Base-by-base conservation (phyloP, 2,888 invertebrate genomes). In the Calliopum simillimum region DNA sequence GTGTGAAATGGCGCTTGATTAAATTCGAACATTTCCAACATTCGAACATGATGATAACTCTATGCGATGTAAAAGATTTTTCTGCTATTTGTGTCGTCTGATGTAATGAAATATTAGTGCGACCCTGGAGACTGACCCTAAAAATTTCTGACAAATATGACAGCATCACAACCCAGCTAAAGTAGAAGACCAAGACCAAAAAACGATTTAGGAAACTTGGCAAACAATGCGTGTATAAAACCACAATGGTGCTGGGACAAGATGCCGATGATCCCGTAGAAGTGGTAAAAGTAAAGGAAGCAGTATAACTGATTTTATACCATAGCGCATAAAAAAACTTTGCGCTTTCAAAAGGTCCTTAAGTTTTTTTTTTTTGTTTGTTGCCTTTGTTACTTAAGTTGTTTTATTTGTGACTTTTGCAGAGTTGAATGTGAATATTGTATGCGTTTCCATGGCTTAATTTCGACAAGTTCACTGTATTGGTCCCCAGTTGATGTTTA, bases 61-160 rank as follows among this genome's bases (percentile, higher is more conserved):
- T 33, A 33, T 3, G 33, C 33, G 33, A 33, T 23, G 23, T 21
- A 5, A 16, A 55, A 41, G 16, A 25, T 43, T 43, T n/a, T 59
- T 5, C 43, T 44, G 23, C 49, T 25, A 16, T 16, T 51, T 53
- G 66, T 49, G 16, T 21, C 25, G 46, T 64, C 41, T 43, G 55
- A 55, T 56, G 66, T 66, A 66, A 66, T 66, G 66, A 66, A 66
- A 66, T 66, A 66, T 55, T 53, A 66, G 66, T 66, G 56, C 21
- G 56, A 46, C 66, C 66, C 66, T 21, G 33, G 66, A 66, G 66
- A 66, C 44, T 66, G 66, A 66, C 66, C 66, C 66, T 14, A 25
- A 33, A 33, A 66, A 66, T 55, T 66, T 66, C 44, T 66, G 55
- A 44, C 66, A 66, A 66, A 66, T 66, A 53, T 19, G 21, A 23